Base-by-base conservation (phyloP, 2,888 invertebrate genomes). In the Tiliacea aurago region DNA sequence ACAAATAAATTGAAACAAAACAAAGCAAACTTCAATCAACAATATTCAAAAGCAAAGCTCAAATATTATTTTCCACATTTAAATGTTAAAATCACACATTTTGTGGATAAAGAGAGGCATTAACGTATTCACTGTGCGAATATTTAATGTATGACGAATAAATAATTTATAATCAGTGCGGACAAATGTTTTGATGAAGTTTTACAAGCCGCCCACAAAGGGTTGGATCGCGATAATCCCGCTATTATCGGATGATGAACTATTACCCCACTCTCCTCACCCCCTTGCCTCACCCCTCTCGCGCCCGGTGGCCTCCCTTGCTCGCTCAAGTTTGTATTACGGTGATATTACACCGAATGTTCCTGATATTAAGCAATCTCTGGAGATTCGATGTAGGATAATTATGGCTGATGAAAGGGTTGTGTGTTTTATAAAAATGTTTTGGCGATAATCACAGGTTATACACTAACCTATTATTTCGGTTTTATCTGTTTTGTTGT, bases 141-240 rank as follows among this genome's bases (percentile, higher is more conserved):
- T 93, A 91, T 87, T 85, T 69, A 85, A 85, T 85, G 80, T 85
- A 81, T 84, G 70, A 69, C 76, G 89, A 91, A 93, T 93, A 91
- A 93, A 92, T 93, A 92, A 76, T 76, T 76, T 80, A 76, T 76
- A 80, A 92, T 92, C 89, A 92, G 87, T 81, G 85, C 84, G 87
- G 82, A 85, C 90, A 94, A 94, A 95, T 94, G 93, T 95, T 95
- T 94, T 93, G 93, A 82, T 88, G 81, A 90, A 93, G 93, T 93
- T 95, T 94, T 93, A 91, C 90, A 90, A 92, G 89, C 92, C 92
- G 86, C 91, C 93, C 94, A 93, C 94, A 96, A 96, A 95, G 96
- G 95, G 95, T 95, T 95, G 92, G 87, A 88, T 90, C 90, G 92
- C 90, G 92, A 91, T 95, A 95, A 96, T 95, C 95, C 94, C 85